Conservation (phyloP, 2,888 invertebrate species). For the Seira ritae region DNA sequence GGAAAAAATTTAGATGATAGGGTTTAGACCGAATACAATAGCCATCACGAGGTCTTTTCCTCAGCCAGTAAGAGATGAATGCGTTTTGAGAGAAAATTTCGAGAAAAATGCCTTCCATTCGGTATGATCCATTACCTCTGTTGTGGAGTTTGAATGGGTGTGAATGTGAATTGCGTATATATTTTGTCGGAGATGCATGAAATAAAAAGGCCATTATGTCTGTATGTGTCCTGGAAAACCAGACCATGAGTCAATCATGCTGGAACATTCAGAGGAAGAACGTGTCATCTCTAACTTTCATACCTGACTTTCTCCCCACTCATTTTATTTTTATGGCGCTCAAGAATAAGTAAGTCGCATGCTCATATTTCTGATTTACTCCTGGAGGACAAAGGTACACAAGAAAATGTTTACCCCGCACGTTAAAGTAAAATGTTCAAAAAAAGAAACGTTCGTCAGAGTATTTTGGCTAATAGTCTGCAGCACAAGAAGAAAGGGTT, state of each 20-base stretch:
- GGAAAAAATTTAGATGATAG: neutral
- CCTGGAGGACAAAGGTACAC: neutral
- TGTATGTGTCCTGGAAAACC: conserved; percentile 48
- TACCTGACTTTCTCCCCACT: conserved; percentile 26
- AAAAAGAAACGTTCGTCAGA: neutral
- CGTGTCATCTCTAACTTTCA: conserved; percentile 49
- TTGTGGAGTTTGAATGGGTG: neutral
- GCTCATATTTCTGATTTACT: neutral
- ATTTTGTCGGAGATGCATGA: neutral
- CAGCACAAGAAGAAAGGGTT: neutral
- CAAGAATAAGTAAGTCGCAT: no score
- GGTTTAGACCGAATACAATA: conserved; percentile 38
- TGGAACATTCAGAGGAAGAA: conserved; percentile 50
- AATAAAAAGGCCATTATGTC: conserved; percentile 42
- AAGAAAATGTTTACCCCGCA: neutral
- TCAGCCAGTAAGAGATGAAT: no score
- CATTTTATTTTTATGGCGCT: neutral
- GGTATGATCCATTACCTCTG: conserved; percentile 34
- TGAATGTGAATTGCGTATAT: neutral
- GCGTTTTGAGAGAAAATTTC: conserved; percentile 28
- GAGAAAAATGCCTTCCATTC: neutral
- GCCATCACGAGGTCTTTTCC: neutral
- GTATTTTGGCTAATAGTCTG: neutral
- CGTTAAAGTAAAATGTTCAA: neutral
- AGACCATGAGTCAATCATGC: conserved; percentile 59